These are phyloP conservation scores for Idaea aversata DNA, from an alignment of 2,888 invertebrate genomes.

Conservation along the genomic window DNA sequence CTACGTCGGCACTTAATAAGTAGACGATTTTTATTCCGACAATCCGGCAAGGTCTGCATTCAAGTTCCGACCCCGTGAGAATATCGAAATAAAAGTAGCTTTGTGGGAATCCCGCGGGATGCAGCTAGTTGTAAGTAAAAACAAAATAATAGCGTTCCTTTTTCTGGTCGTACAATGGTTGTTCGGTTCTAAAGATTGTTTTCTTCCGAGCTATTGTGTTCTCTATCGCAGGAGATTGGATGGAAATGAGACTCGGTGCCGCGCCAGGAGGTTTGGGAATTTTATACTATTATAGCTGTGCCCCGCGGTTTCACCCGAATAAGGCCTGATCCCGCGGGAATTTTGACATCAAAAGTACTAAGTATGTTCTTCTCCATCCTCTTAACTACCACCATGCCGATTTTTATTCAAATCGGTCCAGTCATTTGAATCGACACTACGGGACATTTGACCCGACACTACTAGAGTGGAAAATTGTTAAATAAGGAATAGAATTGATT, in stretches of 20 bases:
- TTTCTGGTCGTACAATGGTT: conserved; percentile 29
- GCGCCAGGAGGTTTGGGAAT: background rate
- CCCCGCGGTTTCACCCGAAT: background rate
- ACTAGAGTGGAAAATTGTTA: too few relatives aligned
- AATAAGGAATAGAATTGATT: too few relatives aligned
- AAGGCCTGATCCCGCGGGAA: too few relatives aligned
- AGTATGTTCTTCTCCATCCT: too few relatives aligned
- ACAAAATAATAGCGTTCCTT: conserved; percentile 5
- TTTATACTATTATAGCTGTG: conserved; percentile 4
- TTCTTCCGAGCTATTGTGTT: conserved; percentile 62
- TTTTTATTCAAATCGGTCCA: too few relatives aligned
- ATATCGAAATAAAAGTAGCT: background rate
- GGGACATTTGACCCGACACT: too few relatives aligned
- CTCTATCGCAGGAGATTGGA: conserved; percentile 52
- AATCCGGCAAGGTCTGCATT: too few relatives aligned
- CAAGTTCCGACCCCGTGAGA: conserved; percentile 4
- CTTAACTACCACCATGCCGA: too few relatives aligned
- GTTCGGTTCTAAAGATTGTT: conserved; percentile 58
- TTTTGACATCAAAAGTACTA: too few relatives aligned
- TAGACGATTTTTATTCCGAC: too few relatives aligned
- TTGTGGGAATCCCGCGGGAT: background rate
- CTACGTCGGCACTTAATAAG: too few relatives aligned
- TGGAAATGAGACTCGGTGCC: conserved; percentile 50
- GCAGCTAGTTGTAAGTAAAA: conserved; percentile 4
- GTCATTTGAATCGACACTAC: too few relatives aligned